Percentiles rank a stretch among this genome's conserved stretches.
phyloP scores from a whole-genome alignment of 2,888 invertebrate genomes.

The Campoletis raptor region DNA sequence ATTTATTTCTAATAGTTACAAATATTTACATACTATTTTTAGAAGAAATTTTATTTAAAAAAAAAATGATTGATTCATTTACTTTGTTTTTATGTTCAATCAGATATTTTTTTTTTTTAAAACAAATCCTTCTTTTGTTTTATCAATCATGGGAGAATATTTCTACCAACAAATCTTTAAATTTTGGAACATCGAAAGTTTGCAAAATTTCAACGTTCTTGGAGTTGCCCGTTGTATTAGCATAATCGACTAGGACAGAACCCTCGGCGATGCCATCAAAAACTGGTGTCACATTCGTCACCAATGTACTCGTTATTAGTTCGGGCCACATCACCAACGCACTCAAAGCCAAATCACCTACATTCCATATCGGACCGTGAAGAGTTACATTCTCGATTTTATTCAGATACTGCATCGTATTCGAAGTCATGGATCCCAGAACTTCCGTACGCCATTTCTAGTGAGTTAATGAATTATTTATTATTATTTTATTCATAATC shows the following conservation, averaged over 20 bases:
- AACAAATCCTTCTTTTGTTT: background rate
- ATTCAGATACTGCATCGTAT: constrained; percentile 85
- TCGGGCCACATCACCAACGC: constrained; percentile 75
- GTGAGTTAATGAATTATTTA: background rate
- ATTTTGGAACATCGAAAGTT: constrained; percentile 50
- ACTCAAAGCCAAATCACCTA: constrained; percentile 75
- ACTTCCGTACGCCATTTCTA: constrained; percentile 86
- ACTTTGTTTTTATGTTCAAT: background rate
- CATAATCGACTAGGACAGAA: constrained; percentile 76
- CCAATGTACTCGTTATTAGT: constrained; percentile 61
- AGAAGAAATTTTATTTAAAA: too few relatives aligned
- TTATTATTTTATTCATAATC: background rate
- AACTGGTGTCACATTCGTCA: constrained; percentile 74
- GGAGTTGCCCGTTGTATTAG: constrained; percentile 45
- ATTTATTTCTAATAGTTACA: too few relatives aligned
- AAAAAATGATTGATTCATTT: background rate
- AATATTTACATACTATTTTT: too few relatives aligned
- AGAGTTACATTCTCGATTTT: constrained; percentile 82
- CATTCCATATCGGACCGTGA: constrained; percentile 68
- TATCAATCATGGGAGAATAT: constrained; percentile 44
- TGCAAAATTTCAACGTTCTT: constrained; percentile 60
- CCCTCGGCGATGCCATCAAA: constrained; percentile 75
- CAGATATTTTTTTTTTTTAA: background rate
- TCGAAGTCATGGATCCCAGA: constrained; percentile 83
- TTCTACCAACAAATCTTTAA: constrained; percentile 40